Percentiles rank a stretch among this genome's conserved stretches.
phyloP scores from a whole-genome alignment of 2,888 invertebrate genomes.

The Deladenus siricidicola region DNA sequence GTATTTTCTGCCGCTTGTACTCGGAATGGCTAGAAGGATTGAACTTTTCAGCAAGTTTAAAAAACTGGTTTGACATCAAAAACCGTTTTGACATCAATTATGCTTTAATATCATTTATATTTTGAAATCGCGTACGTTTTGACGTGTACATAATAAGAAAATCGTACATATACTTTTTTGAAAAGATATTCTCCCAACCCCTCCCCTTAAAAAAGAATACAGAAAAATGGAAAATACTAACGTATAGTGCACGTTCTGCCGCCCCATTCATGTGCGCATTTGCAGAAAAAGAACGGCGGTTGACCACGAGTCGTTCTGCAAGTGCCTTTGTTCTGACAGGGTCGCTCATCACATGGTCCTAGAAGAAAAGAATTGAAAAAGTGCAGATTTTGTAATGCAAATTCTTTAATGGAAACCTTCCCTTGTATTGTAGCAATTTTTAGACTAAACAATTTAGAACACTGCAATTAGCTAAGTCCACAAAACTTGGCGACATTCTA shows the following conservation, averaged over 20 bases:
- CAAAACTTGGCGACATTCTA: neutral
- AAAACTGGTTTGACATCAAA: neutral
- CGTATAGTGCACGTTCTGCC: slow-evolving; percentile 48
- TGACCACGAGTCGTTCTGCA: slow-evolving; percentile 45
- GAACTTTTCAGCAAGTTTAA: neutral
- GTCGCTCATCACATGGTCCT: slow-evolving; percentile 37
- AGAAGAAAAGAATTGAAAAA: neutral
- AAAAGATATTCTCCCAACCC: neutral
- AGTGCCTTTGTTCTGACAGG: slow-evolving; percentile 50
- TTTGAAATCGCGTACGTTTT: too few species aligned
- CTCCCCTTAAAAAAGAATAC: neutral
- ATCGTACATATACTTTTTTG: too few species aligned
- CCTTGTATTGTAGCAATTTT: too few species aligned
- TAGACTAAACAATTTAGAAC: too few species aligned
- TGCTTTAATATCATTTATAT: too few species aligned
- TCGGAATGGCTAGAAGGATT: slow-evolving; percentile 30
- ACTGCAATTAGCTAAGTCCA: neutral
- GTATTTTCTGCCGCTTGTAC: slow-evolving; percentile 31
- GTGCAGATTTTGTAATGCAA: too few species aligned
- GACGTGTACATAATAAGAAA: too few species aligned
- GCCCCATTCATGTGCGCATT: slow-evolving; percentile 32
- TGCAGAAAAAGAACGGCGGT: slow-evolving; percentile 41
- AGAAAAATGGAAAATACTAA: slow-evolving; percentile 12
- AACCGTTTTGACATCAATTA: too few species aligned
- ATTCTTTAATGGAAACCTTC: too few species aligned